phyloP scores from a whole-genome alignment of 2,797 vertebrate genomes.

The Eidolon dupreanum region DNA sequence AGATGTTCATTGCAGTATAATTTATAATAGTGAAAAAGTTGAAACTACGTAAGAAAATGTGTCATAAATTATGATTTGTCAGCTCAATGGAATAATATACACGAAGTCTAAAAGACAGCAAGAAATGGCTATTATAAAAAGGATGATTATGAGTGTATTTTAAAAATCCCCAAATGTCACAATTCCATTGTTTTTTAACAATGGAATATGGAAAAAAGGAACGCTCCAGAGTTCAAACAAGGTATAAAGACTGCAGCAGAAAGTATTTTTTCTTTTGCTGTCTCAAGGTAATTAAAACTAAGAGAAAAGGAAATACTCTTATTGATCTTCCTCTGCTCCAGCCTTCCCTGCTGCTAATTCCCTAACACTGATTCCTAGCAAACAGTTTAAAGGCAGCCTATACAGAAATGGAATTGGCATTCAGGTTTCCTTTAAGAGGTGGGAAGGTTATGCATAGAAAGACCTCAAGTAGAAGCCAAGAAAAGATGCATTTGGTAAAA shows the following conservation, averaged over 20 bases:
- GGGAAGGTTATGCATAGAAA: neutral
- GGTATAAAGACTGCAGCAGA: neutral
- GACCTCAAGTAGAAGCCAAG: neutral
- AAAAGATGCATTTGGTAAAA: neutral
- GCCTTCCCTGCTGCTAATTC: constrained; percentile 20
- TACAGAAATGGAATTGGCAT: neutral
- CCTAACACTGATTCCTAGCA: neutral
- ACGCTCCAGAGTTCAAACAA: neutral
- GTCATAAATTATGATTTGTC: neutral
- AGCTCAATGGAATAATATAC: neutral
- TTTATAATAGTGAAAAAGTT: neutral
- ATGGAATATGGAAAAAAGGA: neutral
- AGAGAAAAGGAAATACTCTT: constrained; percentile 45
- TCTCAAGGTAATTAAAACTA: constrained; percentile 51
- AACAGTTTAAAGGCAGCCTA: neutral
- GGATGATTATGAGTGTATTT: neutral
- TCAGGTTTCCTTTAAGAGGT: neutral
- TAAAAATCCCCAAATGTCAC: constrained; percentile 18
- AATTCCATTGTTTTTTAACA: constrained; percentile 25
- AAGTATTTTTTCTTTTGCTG: constrained; percentile 8
- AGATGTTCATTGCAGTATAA: constrained; percentile 19
- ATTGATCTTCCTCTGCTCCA: neutral
- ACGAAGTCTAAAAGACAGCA: neutral
- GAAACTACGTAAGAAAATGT: neutral
- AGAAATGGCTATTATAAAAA: neutral